Percentiles rank a stretch among this genome's conserved stretches.
These are phyloP conservation scores for Malurus cyaneus DNA, from an alignment of 2,113 vertebrate species.

Conservation along the genomic window DNA sequence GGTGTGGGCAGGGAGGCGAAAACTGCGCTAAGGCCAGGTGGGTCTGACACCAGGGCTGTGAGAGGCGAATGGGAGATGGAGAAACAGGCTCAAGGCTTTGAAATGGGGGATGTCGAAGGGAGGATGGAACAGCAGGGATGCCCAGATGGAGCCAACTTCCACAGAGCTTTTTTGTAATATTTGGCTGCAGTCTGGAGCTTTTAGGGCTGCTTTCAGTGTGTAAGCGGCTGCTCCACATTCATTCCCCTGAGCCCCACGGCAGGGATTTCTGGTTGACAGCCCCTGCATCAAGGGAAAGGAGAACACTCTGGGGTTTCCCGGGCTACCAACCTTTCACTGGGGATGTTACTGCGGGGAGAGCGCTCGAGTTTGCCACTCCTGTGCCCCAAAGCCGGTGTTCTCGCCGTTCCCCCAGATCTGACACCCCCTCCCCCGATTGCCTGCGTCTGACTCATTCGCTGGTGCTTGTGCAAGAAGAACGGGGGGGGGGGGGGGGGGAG, in stretches of 20 bases:
- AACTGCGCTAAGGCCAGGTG: not conserved
- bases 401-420: not conserved
- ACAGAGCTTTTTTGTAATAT: not conserved
- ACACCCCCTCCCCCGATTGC: constrained; percentile 3
- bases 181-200: not conserved
- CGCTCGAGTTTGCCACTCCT: not conserved
- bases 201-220: not conserved
- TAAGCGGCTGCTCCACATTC: not conserved
- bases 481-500: not conserved
- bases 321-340: not conserved
- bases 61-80: not conserved
- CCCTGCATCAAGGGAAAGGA: not conserved
- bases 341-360: not conserved
- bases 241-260: not conserved
- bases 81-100: not conserved
- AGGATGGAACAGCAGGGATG: not conserved
- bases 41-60: not conserved
- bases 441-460: constrained; percentile 17
- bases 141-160: not conserved
- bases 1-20: not conserved
- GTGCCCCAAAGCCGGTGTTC: not conserved
- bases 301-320: not conserved
- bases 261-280: not conserved
- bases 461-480: not conserved
- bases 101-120: not conserved